phyloP scores from a whole-genome alignment of 2,797 vertebrate species.

The Manis crassicaudata region DNA sequence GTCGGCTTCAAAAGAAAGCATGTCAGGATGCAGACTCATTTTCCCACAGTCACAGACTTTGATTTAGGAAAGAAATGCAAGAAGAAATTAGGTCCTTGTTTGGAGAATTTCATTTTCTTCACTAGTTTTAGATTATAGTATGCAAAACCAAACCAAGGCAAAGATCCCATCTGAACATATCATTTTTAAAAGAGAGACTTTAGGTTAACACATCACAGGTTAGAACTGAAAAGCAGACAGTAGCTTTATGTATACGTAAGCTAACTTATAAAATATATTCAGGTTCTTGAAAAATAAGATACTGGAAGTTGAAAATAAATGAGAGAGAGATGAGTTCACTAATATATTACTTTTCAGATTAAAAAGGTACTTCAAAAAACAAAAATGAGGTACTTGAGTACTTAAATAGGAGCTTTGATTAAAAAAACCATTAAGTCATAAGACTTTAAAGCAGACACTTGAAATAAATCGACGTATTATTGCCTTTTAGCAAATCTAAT shows the following conservation, averaged over 20 bases:
- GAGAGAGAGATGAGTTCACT: background rate
- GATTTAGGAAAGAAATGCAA: background rate
- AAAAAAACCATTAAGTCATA: background rate
- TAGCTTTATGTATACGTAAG: too few relatives aligned
- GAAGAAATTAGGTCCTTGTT: background rate
- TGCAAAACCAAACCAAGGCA: background rate
- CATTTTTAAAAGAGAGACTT: background rate
- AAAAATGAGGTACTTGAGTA: background rate
- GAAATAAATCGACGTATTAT: background rate
- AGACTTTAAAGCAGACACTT: background rate
- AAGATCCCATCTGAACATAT: background rate
- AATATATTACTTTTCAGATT: background rate
- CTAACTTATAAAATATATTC: too few relatives aligned
- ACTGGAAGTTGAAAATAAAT: too few relatives aligned
- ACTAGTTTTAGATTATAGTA: background rate
- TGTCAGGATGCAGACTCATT: background rate
- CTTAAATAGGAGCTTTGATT: background rate
- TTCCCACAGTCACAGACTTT: background rate
- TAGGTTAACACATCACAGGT: too few relatives aligned
- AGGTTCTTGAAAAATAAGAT: too few relatives aligned
- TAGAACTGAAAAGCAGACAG: too few relatives aligned
- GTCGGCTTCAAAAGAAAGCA: constrained; percentile 57
- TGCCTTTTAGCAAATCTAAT: background rate
- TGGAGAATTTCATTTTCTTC: background rate
- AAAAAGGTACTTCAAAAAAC: background rate